phyloP scores from a whole-genome alignment of 2,888 invertebrate species.

The Imbricaverruca yamaguchii region DNA sequence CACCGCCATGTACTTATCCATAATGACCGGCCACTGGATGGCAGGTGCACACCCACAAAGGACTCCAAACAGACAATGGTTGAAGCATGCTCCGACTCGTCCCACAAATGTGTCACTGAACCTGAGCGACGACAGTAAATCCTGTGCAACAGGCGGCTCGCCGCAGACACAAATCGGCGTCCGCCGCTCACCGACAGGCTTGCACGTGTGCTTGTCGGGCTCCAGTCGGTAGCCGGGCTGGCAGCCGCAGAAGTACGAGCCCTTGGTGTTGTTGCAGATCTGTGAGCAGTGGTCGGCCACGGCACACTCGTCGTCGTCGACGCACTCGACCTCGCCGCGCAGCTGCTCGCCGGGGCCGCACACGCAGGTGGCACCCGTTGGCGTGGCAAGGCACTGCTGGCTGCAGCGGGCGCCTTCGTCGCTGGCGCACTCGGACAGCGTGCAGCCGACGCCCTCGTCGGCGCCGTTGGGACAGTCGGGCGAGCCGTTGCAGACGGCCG shows the following conservation, averaged over 20 bases:
- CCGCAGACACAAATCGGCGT: too few species aligned
- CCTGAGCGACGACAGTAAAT: too few species aligned
- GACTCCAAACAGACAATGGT: not conserved
- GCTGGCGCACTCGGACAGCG: constrained; percentile 67
- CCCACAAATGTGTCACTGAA: too few species aligned
- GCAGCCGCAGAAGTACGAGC: constrained; percentile 81
- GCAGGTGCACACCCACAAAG: not conserved
- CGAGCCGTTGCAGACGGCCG: constrained; percentile 79
- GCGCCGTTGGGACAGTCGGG: constrained; percentile 78
- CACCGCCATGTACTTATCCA: too few species aligned
- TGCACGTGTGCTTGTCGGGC: constrained; percentile 76
- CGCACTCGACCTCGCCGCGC: constrained; percentile 66
- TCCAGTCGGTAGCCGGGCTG: constrained; percentile 72
- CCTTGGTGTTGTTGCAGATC: constrained; percentile 78
- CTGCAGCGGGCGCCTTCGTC: constrained; percentile 64
- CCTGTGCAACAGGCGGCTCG: too few species aligned
- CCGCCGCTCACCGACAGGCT: constrained; percentile 58
- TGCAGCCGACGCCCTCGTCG: constrained; percentile 88
- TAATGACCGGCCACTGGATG: too few species aligned
- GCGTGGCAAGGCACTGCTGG: constrained; percentile 77
- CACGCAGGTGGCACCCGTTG: constrained; percentile 75
- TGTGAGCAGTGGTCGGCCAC: constrained; percentile 88
- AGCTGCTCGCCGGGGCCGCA: constrained; percentile 84
- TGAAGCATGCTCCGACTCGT: too few species aligned
- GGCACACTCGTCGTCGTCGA: constrained; percentile 78